Evolutionary conservation across 1,140 invertebrate species (phyloP).

Genomic region (Whitmania pigra): DNA sequence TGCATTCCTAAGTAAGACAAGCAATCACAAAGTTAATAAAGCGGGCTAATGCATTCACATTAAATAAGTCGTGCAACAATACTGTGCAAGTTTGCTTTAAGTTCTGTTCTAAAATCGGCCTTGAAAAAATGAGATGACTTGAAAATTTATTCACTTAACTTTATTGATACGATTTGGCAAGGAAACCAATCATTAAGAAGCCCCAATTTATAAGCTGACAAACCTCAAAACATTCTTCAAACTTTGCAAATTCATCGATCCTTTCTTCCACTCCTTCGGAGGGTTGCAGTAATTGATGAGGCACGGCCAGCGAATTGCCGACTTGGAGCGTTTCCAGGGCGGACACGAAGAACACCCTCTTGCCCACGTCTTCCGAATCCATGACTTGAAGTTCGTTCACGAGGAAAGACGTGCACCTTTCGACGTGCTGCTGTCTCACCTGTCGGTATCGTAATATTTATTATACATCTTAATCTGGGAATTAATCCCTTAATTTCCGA

Average conservation of each 20-base stretch:
- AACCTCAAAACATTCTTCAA: conserved; percentile 84
- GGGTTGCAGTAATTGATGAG: conserved; percentile 49
- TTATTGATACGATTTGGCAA: background rate
- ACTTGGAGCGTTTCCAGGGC: conserved; percentile 76
- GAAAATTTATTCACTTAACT: background rate
- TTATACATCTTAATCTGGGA: background rate
- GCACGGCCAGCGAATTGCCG: background rate
- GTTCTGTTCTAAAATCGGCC: background rate
- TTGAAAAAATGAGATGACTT: background rate
- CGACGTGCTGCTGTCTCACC: conserved; percentile 88
- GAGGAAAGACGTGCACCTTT: conserved; percentile 81
- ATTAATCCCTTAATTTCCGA: background rate
- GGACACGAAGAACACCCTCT: conserved; percentile 94
- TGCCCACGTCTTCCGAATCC: conserved; percentile 67
- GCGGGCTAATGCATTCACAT: background rate
- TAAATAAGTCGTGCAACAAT: background rate
- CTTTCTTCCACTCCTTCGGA: conserved; percentile 78
- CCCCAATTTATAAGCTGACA: background rate
- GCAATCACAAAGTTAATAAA: background rate
- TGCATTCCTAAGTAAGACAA: conserved; percentile 59
- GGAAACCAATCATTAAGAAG: background rate
- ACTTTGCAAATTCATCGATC: conserved; percentile 94
- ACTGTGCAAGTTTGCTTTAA: background rate
- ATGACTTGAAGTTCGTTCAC: conserved; percentile 82
- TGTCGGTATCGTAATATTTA: conserved; percentile 41